Conservation (phyloP, 2,888 invertebrate genomes). For the Tipula unca region DNA sequence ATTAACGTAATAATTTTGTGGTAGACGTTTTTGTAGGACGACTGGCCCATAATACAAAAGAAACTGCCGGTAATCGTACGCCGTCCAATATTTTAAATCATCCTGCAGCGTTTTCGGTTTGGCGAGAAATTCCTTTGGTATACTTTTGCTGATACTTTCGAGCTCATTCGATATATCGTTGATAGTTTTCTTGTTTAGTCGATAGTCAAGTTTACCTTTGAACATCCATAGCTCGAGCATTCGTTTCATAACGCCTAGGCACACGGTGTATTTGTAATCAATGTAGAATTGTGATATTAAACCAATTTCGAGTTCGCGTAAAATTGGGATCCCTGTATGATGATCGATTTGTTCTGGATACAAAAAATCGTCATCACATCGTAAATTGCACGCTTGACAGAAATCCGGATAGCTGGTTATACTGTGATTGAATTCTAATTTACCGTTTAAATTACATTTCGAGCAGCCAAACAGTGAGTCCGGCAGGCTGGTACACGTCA, state of each 20-base stretch:
- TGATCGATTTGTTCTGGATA: constrained; percentile 24
- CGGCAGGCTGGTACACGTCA: constrained; percentile 25
- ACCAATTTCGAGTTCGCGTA: constrained; percentile 22
- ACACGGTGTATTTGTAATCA: constrained; percentile 25
- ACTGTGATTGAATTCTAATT: constrained; percentile 21
- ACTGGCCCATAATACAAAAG: constrained; percentile 25
- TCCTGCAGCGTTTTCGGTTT: constrained; percentile 21
- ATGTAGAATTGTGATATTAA: constrained; percentile 25
- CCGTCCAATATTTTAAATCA: constrained; percentile 21
- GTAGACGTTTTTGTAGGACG: constrained; percentile 22
- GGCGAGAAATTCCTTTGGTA: constrained; percentile 23
- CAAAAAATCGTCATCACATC: constrained; percentile 25
- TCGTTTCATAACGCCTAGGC: constrained; percentile 24
- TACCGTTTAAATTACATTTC: constrained; percentile 24
- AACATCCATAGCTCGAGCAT: constrained; percentile 23
- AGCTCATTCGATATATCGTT: constrained; percentile 23
- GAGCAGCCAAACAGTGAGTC: constrained; percentile 25
- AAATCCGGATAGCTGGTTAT: constrained; percentile 23
- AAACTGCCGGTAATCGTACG: constrained; percentile 24
- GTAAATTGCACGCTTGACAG: constrained; percentile 18
- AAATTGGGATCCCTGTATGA: constrained; percentile 23
- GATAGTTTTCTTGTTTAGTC: constrained; percentile 23
- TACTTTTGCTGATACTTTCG: neutral
- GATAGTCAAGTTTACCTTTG: constrained; percentile 23
- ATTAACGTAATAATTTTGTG: constrained; percentile 22